Evolutionary conservation across 2,888 invertebrate genomes (phyloP).

Genomic region (Leptodirus hochenwartii): DNA sequence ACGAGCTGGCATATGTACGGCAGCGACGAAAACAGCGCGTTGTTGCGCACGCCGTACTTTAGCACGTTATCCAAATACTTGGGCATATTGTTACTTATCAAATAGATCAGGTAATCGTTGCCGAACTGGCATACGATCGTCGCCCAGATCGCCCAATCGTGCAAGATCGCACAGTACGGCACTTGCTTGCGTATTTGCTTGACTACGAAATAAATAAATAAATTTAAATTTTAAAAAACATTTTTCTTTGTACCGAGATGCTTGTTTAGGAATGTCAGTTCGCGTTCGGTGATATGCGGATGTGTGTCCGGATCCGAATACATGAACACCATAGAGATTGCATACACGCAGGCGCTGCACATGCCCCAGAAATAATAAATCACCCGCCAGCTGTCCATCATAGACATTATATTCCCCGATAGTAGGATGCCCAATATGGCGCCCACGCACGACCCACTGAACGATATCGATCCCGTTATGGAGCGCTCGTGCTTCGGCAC

Average conservation of each 20-base stretch:
- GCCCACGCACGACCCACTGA: slow-evolving; percentile 20
- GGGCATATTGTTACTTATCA: slow-evolving; percentile 49
- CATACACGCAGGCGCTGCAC: slow-evolving; percentile 33
- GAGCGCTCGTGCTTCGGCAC: slow-evolving; percentile 13
- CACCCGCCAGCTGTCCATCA: slow-evolving; percentile 34
- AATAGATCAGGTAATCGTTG: slow-evolving; percentile 52
- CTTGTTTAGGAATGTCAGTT: slow-evolving; percentile 23
- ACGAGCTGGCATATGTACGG: slow-evolving; percentile 50
- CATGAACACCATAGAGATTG: slow-evolving; percentile 28
- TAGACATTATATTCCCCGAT: slow-evolving; percentile 29
- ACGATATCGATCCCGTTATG: slow-evolving; percentile 12
- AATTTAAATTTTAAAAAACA: too few species aligned
- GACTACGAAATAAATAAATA: too few species aligned
- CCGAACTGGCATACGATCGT: slow-evolving; percentile 57
- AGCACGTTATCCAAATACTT: slow-evolving; percentile 50
- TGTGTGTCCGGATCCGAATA: slow-evolving; percentile 29
- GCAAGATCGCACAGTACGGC: slow-evolving; percentile 3
- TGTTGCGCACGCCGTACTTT: slow-evolving; percentile 42
- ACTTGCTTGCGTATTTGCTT: not conserved
- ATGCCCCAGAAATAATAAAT: slow-evolving; percentile 39
- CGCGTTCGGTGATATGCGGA: slow-evolving; percentile 34
- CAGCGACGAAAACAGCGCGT: slow-evolving; percentile 39
- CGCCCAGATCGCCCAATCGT: slow-evolving; percentile 32
- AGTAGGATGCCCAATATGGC: slow-evolving; percentile 34
- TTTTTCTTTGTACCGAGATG: too few species aligned